These are phyloP conservation scores for Scarus forsteni DNA, from an alignment of 2,797 vertebrate genomes.

Conservation along the genomic window DNA sequence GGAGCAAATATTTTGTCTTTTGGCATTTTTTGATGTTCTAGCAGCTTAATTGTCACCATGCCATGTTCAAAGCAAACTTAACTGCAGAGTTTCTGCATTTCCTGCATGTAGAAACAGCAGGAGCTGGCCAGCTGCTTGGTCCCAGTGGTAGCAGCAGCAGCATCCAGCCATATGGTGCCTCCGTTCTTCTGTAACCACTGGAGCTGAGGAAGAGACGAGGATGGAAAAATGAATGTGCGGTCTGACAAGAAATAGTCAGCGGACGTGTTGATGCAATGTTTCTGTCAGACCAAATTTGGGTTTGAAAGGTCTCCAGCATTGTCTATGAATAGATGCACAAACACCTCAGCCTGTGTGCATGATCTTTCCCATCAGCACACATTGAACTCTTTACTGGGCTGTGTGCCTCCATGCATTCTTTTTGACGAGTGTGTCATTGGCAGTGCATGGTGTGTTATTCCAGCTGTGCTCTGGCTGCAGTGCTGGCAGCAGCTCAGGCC, in stretches of 20 bases:
- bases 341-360: constrained; percentile 14
- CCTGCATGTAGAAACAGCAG: neutral
- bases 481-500: constrained; percentile 44
- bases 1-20: neutral
- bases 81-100: neutral
- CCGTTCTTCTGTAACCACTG: constrained; percentile 30
- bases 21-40: neutral
- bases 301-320: constrained; percentile 12
- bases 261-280: constrained; percentile 17
- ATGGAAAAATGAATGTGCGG: constrained; percentile 32
- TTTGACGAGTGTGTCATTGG: constrained; percentile 43
- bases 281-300: constrained; percentile 28
- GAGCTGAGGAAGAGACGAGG: constrained; percentile 21
- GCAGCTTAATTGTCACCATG: constrained; percentile 2
- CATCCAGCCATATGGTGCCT: constrained; percentile 47
- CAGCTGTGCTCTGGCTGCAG: constrained; percentile 55
- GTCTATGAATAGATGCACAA: constrained; percentile 7
- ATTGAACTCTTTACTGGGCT: constrained; percentile 27
- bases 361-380: constrained; percentile 8
- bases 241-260: constrained; percentile 11
- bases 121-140: constrained; percentile 45
- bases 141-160: constrained; percentile 41
- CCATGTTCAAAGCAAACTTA: neutral
- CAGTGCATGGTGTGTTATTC: constrained; percentile 47
- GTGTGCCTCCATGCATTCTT: constrained; percentile 22